Evolutionary conservation across 2,888 invertebrate genomes (phyloP), one percentile per base, ranked within the genome.

Genomic region (Alviniconcha strummeri): DNA sequence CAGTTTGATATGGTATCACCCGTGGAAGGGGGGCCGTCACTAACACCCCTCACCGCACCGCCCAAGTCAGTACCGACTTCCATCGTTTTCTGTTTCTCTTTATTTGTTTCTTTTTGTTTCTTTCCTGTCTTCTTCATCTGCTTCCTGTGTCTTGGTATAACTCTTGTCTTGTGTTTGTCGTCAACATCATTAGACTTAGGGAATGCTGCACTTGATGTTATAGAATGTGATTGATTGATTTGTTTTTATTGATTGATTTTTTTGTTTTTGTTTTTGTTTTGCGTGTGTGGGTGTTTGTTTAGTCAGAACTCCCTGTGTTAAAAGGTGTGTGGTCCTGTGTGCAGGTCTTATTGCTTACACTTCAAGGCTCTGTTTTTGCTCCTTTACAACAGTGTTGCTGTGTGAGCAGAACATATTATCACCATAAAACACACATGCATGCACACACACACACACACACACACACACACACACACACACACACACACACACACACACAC

Each of bases 1-100:
- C 93, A 93, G 90, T 94, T 94, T 91, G 94, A 94, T 87, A 89
- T 94, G 88, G 90, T 93, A 57, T 89, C 93, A 13, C 92, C 93
- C 9, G 89, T 88, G 60, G 92, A 93, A 56, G 93, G 87, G 86
- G 88, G 87, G 87, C 85, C 81, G 77, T 89, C 84, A 88, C 87
- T 82, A n/a, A 82, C 86, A 85, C 90, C 83, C 84, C 86, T 78
- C 87, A 91, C 92, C 81, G 93, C 93, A 69, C 93, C 93, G 71
- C 92, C 92, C 87, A 93, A 90, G 94, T 94, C 89, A 91, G 92
- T 91, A 86, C 74, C 11, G 67, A 60, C 36, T 74, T 60, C 56
- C 19, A 69, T 11, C 69, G 8, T 8, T 52, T 11, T 67, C n/a
- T 19, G 36, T 77, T 54, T 75, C 11, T 54, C 36, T 55, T 36